Conservation (phyloP, 2,113 vertebrate species). For the Petrocephalus zakoni region DNA sequence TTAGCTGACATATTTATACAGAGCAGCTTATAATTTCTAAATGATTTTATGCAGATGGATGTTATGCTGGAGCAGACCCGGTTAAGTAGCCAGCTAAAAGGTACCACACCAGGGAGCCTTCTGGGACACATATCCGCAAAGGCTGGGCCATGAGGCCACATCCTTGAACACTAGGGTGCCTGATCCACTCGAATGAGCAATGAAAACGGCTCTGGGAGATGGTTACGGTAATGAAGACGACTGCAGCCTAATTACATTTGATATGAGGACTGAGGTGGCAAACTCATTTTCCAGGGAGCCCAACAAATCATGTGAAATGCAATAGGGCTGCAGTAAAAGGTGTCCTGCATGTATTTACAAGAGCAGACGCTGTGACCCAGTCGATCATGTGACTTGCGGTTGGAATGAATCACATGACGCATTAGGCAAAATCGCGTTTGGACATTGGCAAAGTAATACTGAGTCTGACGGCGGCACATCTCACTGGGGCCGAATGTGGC, state of each 20-base stretch:
- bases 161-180: not conserved
- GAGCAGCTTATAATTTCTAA: not conserved
- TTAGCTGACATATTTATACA: not conserved
- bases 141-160: too few species aligned
- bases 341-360: not conserved
- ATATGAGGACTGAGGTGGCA: constrained; percentile 1
- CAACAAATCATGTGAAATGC: not conserved
- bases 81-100: not conserved
- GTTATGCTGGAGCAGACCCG: not conserved
- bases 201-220: not conserved
- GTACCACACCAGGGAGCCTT: not conserved
- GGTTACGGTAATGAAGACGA: not conserved
- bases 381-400: not conserved
- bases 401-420: not conserved
- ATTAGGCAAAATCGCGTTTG: not conserved
- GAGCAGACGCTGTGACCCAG: not conserved
- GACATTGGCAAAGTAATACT: not conserved
- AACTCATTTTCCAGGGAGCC: not conserved
- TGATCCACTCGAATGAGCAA: not conserved
- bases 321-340: not conserved
- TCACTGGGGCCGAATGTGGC: not conserved
- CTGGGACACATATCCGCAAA: not conserved
- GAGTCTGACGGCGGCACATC: not conserved
- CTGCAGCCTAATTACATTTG: not conserved
- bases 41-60: not conserved